phyloP scores from a whole-genome alignment of 1,140 invertebrate species.

The Euwallacea fornicatus region DNA sequence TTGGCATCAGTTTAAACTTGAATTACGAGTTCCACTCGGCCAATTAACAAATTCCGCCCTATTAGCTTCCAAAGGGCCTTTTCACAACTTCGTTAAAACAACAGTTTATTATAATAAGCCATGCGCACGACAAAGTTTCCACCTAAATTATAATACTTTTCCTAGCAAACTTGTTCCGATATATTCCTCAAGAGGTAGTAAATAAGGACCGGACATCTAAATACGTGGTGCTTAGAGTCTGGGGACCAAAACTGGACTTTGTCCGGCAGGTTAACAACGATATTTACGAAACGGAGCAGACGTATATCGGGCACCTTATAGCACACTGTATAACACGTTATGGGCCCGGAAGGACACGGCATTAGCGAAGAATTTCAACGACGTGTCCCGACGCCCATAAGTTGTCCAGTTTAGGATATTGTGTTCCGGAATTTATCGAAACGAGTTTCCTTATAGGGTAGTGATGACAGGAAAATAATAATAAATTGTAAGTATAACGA shows the following conservation, averaged over 20 bases:
- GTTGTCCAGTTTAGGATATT: constrained; percentile 33
- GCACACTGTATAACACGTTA: constrained; percentile 35
- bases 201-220: constrained; percentile 37
- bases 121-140: constrained; percentile 20
- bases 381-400: constrained; percentile 31
- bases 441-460: constrained; percentile 16
- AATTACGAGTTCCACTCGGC: neutral
- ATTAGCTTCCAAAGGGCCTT: constrained; percentile 1
- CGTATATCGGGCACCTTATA: constrained; percentile 38
- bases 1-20: constrained; percentile 3
- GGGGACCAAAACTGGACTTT: constrained; percentile 37
- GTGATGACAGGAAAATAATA: neutral
- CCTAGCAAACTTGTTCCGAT: constrained; percentile 28
- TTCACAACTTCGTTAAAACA: constrained; percentile 20
- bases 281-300: constrained; percentile 32
- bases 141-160: constrained; percentile 35
- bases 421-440: constrained; percentile 25
- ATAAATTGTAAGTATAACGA: no score
- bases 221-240: constrained; percentile 36
- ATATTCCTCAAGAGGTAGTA: constrained; percentile 40
- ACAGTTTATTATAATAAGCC: constrained; percentile 25
- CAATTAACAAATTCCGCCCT: neutral
- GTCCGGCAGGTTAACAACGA: constrained; percentile 36
- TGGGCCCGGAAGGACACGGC: constrained; percentile 28
- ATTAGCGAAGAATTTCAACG: constrained; percentile 39